A percentile compares a stretch with the other conserved stretches of the same genome.
These are phyloP conservation scores for Tipula lateralis DNA, from an alignment of 2,888 invertebrate species.

Conservation along the genomic window DNA sequence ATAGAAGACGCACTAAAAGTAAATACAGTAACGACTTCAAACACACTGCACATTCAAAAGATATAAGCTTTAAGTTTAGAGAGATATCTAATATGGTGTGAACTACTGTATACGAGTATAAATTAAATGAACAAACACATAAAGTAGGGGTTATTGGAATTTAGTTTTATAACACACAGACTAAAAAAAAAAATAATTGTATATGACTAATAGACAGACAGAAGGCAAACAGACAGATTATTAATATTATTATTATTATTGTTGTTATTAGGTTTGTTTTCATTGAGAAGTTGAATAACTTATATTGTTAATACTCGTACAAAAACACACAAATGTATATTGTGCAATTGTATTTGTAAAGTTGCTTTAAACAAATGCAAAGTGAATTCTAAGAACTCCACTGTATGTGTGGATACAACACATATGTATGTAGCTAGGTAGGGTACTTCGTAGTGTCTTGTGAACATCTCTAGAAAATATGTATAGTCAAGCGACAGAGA, in stretches of 20 bases:
- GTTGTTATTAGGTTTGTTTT: conserved; percentile 29
- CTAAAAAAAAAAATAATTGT: conserved; percentile 7
- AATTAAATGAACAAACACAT: background rate
- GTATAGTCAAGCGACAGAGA: background rate
- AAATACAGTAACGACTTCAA: background rate
- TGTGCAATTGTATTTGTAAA: background rate
- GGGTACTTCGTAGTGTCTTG: background rate
- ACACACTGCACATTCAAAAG: background rate
- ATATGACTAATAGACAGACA: conserved; percentile 28
- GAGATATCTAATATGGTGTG: background rate
- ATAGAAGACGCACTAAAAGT: conserved; percentile 24
- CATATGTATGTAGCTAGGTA: background rate
- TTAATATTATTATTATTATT: background rate
- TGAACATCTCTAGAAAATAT: background rate
- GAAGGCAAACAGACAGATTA: conserved; percentile 28
- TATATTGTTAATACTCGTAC: background rate
- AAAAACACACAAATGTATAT: background rate
- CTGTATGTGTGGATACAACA: background rate
- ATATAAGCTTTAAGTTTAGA: background rate
- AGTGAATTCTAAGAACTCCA: background rate
- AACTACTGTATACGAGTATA: background rate
- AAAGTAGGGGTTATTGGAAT: conserved; percentile 26
- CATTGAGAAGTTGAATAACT: conserved; percentile 25
- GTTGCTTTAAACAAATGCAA: background rate
- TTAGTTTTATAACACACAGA: conserved; percentile 12